These are phyloP conservation scores for Netelia melanura DNA, from an alignment of 2,888 invertebrate species.

Conservation along the genomic window DNA sequence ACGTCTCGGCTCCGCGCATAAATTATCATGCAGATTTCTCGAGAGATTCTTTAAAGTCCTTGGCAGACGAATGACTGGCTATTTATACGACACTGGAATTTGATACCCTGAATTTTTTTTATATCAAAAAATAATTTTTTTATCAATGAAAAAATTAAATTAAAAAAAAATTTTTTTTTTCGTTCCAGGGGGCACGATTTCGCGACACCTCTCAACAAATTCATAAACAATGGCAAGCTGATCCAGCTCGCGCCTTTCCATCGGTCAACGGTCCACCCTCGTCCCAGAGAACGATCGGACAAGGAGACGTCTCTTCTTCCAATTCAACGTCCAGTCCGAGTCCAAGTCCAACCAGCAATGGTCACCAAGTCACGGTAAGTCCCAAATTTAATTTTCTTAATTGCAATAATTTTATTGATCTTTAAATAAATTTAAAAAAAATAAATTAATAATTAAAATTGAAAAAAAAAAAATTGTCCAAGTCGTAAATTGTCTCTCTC, in stretches of 20 bases:
- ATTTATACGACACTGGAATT: no score
- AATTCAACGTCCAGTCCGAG: slow-evolving; percentile 83
- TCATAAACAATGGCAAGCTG: slow-evolving; percentile 89
- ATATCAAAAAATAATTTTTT: no score
- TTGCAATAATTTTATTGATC: neutral
- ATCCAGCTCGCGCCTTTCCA: slow-evolving; percentile 82
- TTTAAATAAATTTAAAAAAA: neutral
- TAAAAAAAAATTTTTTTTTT: slow-evolving; percentile 2
- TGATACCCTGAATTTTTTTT: no score
- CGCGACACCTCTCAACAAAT: slow-evolving; percentile 92
- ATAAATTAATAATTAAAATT: neutral
- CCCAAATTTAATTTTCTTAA: neutral
- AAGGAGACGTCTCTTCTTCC: slow-evolving; percentile 71
- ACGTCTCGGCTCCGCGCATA: slow-evolving; percentile 47
- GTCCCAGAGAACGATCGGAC: slow-evolving; percentile 38
- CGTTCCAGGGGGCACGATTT: slow-evolving; percentile 87
- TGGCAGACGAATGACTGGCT: slow-evolving; percentile 23
- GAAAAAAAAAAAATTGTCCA: neutral
- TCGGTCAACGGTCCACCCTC: slow-evolving; percentile 78
- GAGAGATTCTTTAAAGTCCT: slow-evolving; percentile 28
- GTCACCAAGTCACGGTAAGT: slow-evolving; percentile 81
- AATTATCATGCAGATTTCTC: slow-evolving; percentile 50
- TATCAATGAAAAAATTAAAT: no score
- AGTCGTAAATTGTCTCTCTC: neutral
- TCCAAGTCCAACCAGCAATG: slow-evolving; percentile 81